These are phyloP conservation scores for Aphidius colemani DNA, from an alignment of 2,888 invertebrate genomes.

Conservation along the genomic window DNA sequence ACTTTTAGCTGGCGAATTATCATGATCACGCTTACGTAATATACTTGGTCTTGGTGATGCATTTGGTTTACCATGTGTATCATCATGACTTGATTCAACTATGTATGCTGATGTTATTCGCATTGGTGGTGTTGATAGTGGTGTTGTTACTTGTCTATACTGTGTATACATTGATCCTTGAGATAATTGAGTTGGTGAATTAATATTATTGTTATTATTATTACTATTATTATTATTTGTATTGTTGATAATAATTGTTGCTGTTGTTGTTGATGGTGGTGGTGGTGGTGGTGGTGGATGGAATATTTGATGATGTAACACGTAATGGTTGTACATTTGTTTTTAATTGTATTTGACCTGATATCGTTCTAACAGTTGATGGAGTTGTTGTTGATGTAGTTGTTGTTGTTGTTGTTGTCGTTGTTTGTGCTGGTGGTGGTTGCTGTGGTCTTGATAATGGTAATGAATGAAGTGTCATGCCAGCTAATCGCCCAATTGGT, in stretches of 20 bases:
- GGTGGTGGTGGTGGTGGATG: conserved; percentile 16
- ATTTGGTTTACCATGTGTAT: conserved; percentile 59
- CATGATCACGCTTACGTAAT: conserved; percentile 84
- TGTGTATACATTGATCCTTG: conserved; percentile 46
- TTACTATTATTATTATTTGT: conserved; percentile 32
- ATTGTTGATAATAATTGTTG: conserved; percentile 29
- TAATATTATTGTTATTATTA: conserved; percentile 32
- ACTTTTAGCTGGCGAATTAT: conserved; percentile 60
- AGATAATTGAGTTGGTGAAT: conserved; percentile 38
- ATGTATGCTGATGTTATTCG: conserved; percentile 40
- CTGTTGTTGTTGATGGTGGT: conserved; percentile 27
- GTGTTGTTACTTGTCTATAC: conserved; percentile 52
- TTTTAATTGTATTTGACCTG: conserved; percentile 26
- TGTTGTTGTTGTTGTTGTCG: conserved; percentile 47
- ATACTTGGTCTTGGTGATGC: conserved; percentile 82
- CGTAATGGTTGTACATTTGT: conserved; percentile 25
- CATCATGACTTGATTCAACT: conserved; percentile 55
- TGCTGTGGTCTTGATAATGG: conserved; percentile 49
- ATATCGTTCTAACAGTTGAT: conserved; percentile 49
- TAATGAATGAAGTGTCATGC: conserved; percentile 54
- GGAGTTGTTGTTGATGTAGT: conserved; percentile 49
- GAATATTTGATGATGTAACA: conserved; percentile 23
- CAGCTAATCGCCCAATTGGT: conserved; percentile 53
- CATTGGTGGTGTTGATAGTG: conserved; percentile 53
- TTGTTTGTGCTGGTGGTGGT: conserved; percentile 45